These are phyloP conservation scores for Pammene aurita DNA, from an alignment of 2,888 invertebrate genomes.

Conservation along the genomic window DNA sequence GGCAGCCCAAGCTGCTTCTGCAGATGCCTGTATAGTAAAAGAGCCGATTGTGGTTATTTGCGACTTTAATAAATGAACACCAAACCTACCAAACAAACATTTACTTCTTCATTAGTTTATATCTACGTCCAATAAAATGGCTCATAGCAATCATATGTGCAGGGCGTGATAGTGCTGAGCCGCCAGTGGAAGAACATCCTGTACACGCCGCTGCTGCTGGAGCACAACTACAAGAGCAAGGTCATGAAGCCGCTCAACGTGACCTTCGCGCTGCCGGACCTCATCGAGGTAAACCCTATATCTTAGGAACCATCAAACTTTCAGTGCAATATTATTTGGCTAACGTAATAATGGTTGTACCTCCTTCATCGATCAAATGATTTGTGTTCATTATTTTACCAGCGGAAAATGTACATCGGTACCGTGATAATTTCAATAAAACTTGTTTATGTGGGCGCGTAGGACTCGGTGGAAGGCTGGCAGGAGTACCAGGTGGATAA, in stretches of 20 bases:
- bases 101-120: not conserved
- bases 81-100: no score
- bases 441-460: not conserved
- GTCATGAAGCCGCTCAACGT: constrained; percentile 93
- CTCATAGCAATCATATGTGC: constrained; percentile 22
- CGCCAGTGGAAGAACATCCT: constrained; percentile 98
- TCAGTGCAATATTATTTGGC: no score
- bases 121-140: not conserved
- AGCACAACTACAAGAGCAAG: constrained; percentile 94
- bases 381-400: no score
- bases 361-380: no score
- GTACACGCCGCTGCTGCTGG: constrained; percentile 95
- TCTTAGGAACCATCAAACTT: no score
- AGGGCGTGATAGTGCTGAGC: constrained; percentile 97
- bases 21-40: no score
- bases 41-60: no score
- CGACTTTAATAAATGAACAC: no score
- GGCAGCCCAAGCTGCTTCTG: no score
- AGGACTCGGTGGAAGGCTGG: constrained; percentile 79
- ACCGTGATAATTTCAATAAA: no score
- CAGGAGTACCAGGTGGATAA: constrained; percentile 74
- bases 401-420: not conserved
- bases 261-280: constrained; percentile 92
- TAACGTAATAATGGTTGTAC: no score
- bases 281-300: constrained; percentile 86